A percentile compares a stretch with the other conserved stretches of the same genome.
Evolutionary conservation across 1,140 invertebrate species (phyloP).

Genomic region (Drosophila teissieri): DNA sequence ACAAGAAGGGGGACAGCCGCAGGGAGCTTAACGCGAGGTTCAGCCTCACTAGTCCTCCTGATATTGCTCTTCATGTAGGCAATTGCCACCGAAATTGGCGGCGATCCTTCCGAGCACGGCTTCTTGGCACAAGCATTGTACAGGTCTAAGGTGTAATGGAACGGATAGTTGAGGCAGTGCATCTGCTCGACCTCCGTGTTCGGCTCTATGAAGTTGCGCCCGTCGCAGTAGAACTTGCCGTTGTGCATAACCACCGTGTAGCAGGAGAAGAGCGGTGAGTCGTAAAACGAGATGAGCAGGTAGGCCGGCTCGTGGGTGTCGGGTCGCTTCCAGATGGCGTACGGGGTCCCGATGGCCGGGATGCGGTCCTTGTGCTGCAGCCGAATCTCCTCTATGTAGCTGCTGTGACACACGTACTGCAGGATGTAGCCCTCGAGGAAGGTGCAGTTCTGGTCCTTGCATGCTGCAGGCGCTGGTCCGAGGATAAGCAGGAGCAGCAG

Average conservation of each 20-base stretch:
- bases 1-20: conserved; percentile 6
- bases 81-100: conserved; percentile 30
- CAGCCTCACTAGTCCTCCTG: neutral
- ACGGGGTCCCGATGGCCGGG: conserved; percentile 48
- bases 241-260: conserved; percentile 43
- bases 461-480: conserved; percentile 8
- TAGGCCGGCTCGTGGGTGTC: conserved; percentile 38
- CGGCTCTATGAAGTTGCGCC: conserved; percentile 33
- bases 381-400: conserved; percentile 32
- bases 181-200: conserved; percentile 10
- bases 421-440: conserved; percentile 61
- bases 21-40: neutral
- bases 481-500: conserved; percentile 36
- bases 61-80: conserved; percentile 36
- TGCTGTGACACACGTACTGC: conserved; percentile 58
- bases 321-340: conserved; percentile 57
- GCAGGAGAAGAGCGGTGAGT: conserved; percentile 55
- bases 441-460: conserved; percentile 33
- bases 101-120: neutral
- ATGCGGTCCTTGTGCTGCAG: conserved; percentile 60
- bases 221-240: conserved; percentile 55
- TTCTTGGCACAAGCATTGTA: conserved; percentile 29
- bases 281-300: conserved; percentile 61
- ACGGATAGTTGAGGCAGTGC: conserved; percentile 58
- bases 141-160: conserved; percentile 49